Percentiles rank a stretch among this genome's conserved stretches.
These are phyloP conservation scores for Lasaia peninsularis DNA, from an alignment of 1,140 invertebrate species.

Conservation along the genomic window DNA sequence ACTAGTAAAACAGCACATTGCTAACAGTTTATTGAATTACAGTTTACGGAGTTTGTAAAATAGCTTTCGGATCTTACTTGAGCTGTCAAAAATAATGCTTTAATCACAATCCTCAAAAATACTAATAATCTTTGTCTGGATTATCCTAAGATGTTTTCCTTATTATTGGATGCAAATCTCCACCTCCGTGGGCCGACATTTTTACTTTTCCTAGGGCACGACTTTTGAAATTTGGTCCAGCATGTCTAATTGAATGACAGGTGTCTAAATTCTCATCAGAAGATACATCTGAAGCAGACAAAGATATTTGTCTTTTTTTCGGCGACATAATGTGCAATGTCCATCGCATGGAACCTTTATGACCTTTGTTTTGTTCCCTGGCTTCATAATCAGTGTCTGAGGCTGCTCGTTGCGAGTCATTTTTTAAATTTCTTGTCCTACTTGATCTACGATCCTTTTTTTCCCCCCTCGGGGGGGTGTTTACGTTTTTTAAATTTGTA, in stretches of 20 bases:
- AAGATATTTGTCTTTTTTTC: constrained; percentile 58
- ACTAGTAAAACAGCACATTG: constrained; percentile 57
- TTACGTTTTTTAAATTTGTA: constrained; percentile 71
- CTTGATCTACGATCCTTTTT: constrained; percentile 60
- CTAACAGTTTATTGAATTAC: constrained; percentile 30
- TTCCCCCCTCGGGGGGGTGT: constrained; percentile 70
- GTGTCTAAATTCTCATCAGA: constrained; percentile 58
- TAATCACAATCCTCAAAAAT: too few species aligned
- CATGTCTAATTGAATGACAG: constrained; percentile 45
- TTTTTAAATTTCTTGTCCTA: constrained; percentile 47
- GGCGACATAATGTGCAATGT: constrained; percentile 55
- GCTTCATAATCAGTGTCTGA: constrained; percentile 65
- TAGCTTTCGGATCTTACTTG: constrained; percentile 43
- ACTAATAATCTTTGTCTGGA: too few species aligned
- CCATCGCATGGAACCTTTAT: constrained; percentile 57
- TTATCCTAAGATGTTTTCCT: constrained; percentile 43
- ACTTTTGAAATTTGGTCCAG: constrained; percentile 49
- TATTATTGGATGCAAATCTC: constrained; percentile 60
- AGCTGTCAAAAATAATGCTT: background rate
- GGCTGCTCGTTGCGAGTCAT: constrained; percentile 46
- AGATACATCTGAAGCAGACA: constrained; percentile 61
- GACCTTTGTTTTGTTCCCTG: constrained; percentile 36
- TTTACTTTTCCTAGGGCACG: constrained; percentile 47
- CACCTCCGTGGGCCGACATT: constrained; percentile 60
- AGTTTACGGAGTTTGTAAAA: constrained; percentile 40